Evolutionary conservation across 2,888 invertebrate species (phyloP).

Genomic region (Cataglyphis rosenhaueri): DNA sequence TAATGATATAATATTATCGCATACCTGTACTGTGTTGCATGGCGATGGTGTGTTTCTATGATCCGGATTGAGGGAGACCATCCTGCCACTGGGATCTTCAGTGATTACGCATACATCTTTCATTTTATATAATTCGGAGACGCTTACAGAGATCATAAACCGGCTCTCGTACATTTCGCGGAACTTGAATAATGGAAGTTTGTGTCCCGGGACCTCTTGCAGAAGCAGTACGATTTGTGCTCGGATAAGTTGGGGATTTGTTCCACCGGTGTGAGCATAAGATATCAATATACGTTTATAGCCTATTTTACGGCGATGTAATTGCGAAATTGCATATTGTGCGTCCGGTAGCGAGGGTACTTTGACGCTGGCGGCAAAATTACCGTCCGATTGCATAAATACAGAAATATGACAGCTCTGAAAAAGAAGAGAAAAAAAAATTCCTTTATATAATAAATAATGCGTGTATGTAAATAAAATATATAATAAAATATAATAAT

Average conservation of each 20-base stretch:
- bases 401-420: slow-evolving; percentile 89
- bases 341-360: slow-evolving; percentile 91
- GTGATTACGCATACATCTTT: slow-evolving; percentile 92
- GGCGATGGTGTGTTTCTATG: slow-evolving; percentile 88
- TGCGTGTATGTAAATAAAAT: background rate
- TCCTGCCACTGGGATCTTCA: slow-evolving; percentile 90
- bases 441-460: background rate
- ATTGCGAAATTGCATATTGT: slow-evolving; percentile 91
- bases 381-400: slow-evolving; percentile 89
- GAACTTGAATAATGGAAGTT: slow-evolving; percentile 92
- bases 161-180: slow-evolving; percentile 94
- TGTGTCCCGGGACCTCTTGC: slow-evolving; percentile 91
- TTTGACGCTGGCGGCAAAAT: slow-evolving; percentile 90
- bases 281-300: slow-evolving; percentile 93
- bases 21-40: slow-evolving; percentile 81
- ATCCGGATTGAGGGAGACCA: slow-evolving; percentile 90
- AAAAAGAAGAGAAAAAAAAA: slow-evolving; percentile 55
- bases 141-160: slow-evolving; percentile 91
- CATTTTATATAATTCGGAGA: slow-evolving; percentile 91
- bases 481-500: background rate
- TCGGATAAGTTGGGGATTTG: slow-evolving; percentile 89
- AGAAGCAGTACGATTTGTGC: slow-evolving; percentile 91
- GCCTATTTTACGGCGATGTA: slow-evolving; percentile 93
- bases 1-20: slow-evolving; percentile 33
- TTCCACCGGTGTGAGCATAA: slow-evolving; percentile 88